These are phyloP conservation scores for Lordiphosa collinella DNA, from an alignment of 1,140 invertebrate species.

Conservation along the genomic window DNA sequence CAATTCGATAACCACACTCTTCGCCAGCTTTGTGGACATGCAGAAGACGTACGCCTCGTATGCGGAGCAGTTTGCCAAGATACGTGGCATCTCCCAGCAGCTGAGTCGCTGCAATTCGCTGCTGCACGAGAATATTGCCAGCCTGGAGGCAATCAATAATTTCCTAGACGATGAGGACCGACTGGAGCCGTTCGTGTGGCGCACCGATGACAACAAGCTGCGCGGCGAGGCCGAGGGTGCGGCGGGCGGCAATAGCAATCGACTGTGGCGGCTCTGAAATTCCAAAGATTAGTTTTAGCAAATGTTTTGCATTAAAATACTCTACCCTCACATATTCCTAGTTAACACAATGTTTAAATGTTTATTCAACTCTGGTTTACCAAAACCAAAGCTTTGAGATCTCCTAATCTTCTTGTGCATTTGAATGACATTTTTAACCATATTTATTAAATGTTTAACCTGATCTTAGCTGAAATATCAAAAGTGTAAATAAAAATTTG, in stretches of 20 bases:
- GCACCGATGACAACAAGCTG: slow-evolving; percentile 81
- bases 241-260: slow-evolving; percentile 79
- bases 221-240: slow-evolving; percentile 71
- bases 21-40: slow-evolving; percentile 86
- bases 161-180: slow-evolving; percentile 90
- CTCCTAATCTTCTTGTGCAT: no score
- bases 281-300: neutral
- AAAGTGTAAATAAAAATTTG: no score
- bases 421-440: no score
- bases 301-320: no score
- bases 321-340: neutral
- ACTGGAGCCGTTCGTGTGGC: slow-evolving; percentile 94
- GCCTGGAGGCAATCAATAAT: slow-evolving; percentile 91
- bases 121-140: slow-evolving; percentile 91
- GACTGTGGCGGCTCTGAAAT: slow-evolving; percentile 45
- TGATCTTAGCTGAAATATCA: no score
- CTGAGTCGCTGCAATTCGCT: slow-evolving; percentile 90
- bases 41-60: slow-evolving; percentile 91
- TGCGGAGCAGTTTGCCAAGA: slow-evolving; percentile 90
- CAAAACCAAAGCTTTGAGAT: no score
- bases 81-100: slow-evolving; percentile 88
- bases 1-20: slow-evolving; percentile 85
- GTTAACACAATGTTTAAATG: no score
- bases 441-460: no score
- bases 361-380: no score